Base-by-base conservation (phyloP, 2,888 invertebrate species). In the Maniola hyperantus region DNA sequence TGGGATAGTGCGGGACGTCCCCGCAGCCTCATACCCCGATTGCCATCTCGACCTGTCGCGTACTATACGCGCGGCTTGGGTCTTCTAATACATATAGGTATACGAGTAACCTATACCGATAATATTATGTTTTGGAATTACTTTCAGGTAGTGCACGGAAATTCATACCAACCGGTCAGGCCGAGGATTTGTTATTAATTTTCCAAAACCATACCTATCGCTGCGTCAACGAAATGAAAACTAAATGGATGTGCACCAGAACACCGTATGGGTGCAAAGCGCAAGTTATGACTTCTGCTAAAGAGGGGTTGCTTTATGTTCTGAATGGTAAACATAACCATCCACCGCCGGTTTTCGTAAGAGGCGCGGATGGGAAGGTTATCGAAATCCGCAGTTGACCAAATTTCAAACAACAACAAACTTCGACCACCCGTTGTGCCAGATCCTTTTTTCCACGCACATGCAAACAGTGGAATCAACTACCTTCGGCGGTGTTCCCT, bases 201-300 rank as follows among this genome's bases (percentile, higher is more conserved):
- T 54, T 34, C 34, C 8, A 36, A 7, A 54, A 34, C 7, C 34
- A 53, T 33, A 2, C 34, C 2, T 53, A 53, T n/a, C 13, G 53
- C 6, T 53, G 53, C 33, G 33, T 53, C n/a, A 34, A 53, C n/a
- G 13, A 34, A 53, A 53, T 34, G 33, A 33, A 34, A n/a, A 53
- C 53, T 6, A 33, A 33, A 33, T 53, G 53, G 53, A 34, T n/a
- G n/a, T 53, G 53, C 13, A 53, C n/a, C 13, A 53, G n/a, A 53
- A 53, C 33, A n/a, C 5, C 33, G 33, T 5, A 53, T 2, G 53
- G 53, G 13, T 53, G 34, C n/a, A 54, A 15, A 15, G 54, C 54
- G 34, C 54, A 54, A 34, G n/a, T 54, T 7, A 34, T 54, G 1
- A 54, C 54, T 1, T 15, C 54, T 15, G n/a, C 34, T 13, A 15